Percentiles rank a stretch among this genome's conserved stretches.
Conservation (phyloP, 1,140 invertebrate species). For the Anastatus disparis region DNA sequence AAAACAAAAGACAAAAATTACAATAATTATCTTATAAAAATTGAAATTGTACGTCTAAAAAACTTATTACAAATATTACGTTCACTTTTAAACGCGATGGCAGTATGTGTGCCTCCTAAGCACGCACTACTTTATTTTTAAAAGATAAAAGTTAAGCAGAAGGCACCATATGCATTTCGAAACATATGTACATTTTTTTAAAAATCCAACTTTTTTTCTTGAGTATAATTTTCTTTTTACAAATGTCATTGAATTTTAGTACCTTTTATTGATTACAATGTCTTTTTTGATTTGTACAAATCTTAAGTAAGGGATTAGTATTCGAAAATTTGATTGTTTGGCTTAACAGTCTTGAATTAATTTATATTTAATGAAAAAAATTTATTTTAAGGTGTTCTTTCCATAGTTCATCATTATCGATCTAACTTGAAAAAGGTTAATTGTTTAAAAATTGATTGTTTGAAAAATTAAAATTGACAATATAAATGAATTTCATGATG, state of each 20-base stretch:
- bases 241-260: not conserved
- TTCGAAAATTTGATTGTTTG: too few species aligned
- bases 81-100: slow-evolving; percentile 36
- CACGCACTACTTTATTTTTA: slow-evolving; percentile 36
- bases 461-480: too few species aligned
- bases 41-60: slow-evolving; percentile 35
- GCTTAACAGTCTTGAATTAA: too few species aligned
- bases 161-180: slow-evolving; percentile 32
- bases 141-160: slow-evolving; percentile 30
- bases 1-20: slow-evolving; percentile 31
- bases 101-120: slow-evolving; percentile 53
- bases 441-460: too few species aligned
- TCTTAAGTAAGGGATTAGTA: too few species aligned
- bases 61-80: slow-evolving; percentile 36
- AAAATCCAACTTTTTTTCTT: slow-evolving; percentile 4
- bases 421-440: too few species aligned
- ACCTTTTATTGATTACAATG: not conserved
- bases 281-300: too few species aligned
- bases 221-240: not conserved
- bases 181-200: slow-evolving; percentile 30
- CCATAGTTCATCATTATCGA: too few species aligned
- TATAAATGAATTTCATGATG: not conserved
- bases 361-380: too few species aligned
- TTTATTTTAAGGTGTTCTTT: too few species aligned
- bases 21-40: slow-evolving; percentile 15